phyloP scores from a whole-genome alignment of 2,113 vertebrate species.

The Athene cunicularia region DNA sequence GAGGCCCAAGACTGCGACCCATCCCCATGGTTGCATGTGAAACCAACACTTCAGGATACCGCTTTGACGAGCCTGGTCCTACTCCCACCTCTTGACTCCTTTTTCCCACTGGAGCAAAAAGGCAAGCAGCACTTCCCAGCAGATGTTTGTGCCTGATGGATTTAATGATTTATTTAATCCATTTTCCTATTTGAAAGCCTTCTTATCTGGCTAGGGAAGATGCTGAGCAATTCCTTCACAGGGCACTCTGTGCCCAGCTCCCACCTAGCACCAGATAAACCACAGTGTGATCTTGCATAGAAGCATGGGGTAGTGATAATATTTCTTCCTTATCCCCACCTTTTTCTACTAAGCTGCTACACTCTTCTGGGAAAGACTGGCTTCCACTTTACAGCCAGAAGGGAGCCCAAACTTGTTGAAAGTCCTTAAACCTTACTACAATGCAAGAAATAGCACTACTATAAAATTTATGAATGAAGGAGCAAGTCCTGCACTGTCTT shows the following conservation, averaged over 20 bases:
- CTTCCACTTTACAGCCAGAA: not conserved
- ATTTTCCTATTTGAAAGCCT: not conserved
- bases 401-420: not conserved
- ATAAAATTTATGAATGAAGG: not conserved
- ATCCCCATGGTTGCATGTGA: not conserved
- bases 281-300: not conserved
- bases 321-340: not conserved
- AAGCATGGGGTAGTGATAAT: not conserved
- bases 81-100: not conserved
- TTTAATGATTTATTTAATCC: not conserved
- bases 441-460: not conserved
- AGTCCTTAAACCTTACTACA: not conserved
- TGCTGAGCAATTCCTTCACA: not conserved
- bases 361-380: not conserved
- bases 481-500: not conserved
- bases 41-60: not conserved
- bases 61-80: accelerated
- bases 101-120: not conserved
- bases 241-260: not conserved
- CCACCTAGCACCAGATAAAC: not conserved
- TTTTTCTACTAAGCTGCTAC: not conserved
- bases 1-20: not conserved
- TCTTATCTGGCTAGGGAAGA: not conserved
- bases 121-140: not conserved
- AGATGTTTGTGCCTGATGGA: accelerated